Evolutionary conservation across 2,113 vertebrate genomes (phyloP).

Genomic region (Passer montanus): DNA sequence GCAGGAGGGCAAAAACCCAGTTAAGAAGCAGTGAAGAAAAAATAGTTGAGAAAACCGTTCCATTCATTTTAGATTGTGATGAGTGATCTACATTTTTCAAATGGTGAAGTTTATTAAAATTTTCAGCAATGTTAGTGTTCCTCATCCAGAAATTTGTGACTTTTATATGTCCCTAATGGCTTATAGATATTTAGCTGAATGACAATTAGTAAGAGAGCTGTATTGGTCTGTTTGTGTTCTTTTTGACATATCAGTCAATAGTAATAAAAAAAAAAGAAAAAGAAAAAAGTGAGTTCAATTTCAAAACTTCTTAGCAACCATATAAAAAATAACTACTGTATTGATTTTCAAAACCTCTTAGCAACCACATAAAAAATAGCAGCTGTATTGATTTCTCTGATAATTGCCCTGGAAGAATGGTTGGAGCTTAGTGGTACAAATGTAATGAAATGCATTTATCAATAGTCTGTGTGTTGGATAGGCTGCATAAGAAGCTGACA

Average conservation of each 20-base stretch:
- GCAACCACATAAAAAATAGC: constrained; percentile 42
- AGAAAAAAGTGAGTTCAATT: neutral
- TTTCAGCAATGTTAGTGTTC: neutral
- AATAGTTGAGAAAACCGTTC: neutral
- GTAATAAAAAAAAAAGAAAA: neutral
- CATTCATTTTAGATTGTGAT: neutral
- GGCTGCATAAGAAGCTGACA: neutral
- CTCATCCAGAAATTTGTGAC: neutral
- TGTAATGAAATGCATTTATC: constrained; percentile 54
- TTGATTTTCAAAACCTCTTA: constrained; percentile 49
- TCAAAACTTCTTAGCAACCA: constrained; percentile 51
- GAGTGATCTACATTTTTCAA: neutral
- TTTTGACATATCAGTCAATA: constrained; percentile 11
- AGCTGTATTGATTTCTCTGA: constrained; percentile 56
- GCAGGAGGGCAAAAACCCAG: neutral
- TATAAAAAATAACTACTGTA: constrained; percentile 42
- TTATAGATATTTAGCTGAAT: constrained; percentile 41
- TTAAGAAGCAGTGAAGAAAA: neutral
- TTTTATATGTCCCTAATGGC: neutral
- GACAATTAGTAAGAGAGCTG: neutral
- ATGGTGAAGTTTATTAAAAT: neutral
- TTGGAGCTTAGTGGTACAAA: constrained; percentile 28
- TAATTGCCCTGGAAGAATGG: constrained; percentile 46
- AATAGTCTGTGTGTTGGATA: neutral
- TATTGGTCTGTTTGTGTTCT: constrained; percentile 42